These are phyloP conservation scores for Aythya fuligula DNA, from an alignment of 2,797 vertebrate genomes.

Conservation along the genomic window DNA sequence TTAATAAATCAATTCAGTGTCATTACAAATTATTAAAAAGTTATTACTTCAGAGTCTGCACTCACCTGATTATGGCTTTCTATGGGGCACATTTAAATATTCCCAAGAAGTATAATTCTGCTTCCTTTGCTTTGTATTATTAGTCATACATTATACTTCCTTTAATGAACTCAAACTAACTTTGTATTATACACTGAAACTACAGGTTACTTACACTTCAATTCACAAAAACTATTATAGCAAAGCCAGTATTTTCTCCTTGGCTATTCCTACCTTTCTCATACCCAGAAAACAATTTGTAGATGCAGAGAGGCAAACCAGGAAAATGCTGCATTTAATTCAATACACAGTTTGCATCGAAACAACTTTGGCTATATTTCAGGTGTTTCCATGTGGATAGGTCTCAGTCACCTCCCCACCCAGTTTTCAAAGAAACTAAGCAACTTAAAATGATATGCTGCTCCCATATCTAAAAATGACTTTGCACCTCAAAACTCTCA, in stretches of 20 bases:
- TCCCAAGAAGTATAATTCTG: background rate
- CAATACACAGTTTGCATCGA: background rate
- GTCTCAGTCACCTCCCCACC: background rate
- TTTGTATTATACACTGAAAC: background rate
- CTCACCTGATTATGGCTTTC: background rate
- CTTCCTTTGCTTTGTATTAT: background rate
- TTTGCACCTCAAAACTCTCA: background rate
- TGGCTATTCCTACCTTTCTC: background rate
- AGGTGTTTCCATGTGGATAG: background rate
- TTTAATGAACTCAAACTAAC: background rate
- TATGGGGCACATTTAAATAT: background rate
- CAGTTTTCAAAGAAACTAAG: background rate
- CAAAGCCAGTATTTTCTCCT: background rate
- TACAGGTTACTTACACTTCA: background rate
- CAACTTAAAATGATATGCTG: background rate
- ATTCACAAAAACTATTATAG: background rate
- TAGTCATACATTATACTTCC: background rate
- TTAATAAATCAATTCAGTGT: conserved; percentile 52
- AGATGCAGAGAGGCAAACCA: background rate
- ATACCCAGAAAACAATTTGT: background rate
- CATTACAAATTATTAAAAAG: background rate
- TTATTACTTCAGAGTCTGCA: background rate
- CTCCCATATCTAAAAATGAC: background rate
- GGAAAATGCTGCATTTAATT: background rate
- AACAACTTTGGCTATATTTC: background rate